These are phyloP conservation scores for Biston betularia DNA, from an alignment of 2,888 invertebrate species.

Conservation along the genomic window DNA sequence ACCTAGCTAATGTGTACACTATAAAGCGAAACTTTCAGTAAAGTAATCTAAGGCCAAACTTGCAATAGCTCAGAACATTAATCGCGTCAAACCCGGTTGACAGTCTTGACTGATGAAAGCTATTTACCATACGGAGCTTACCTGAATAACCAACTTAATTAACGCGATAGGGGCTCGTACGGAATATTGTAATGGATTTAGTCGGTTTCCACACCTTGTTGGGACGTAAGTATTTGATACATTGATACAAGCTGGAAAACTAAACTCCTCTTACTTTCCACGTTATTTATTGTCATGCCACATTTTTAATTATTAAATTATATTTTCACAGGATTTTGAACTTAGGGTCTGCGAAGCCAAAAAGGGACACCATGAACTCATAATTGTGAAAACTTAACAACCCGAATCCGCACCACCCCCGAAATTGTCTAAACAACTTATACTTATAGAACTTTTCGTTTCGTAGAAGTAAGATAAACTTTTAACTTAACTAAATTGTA, in stretches of 20 bases:
- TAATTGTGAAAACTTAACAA: too few species aligned
- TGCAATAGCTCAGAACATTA: conserved; percentile 39
- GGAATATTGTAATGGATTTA: conserved; percentile 46
- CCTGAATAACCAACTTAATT: conserved; percentile 50
- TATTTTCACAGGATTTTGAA: too few species aligned
- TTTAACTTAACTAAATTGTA: too few species aligned
- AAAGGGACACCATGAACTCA: too few species aligned
- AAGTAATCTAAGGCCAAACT: conserved; percentile 13
- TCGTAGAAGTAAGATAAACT: too few species aligned
- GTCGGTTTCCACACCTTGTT: conserved; percentile 28
- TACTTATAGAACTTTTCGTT: too few species aligned
- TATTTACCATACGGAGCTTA: conserved; percentile 37
- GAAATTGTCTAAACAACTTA: too few species aligned
- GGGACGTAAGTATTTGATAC: conserved; percentile 3
- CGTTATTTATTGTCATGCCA: too few species aligned
- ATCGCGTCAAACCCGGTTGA: conserved; percentile 40
- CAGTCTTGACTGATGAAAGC: conserved; percentile 45
- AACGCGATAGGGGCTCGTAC: conserved; percentile 41
- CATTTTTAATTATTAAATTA: too few species aligned
- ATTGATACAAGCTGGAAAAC: conserved; percentile 9
- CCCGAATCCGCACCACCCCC: too few species aligned
- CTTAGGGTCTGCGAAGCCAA: too few species aligned
- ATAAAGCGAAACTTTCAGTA: conserved; percentile 1
- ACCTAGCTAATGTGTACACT: neutral
- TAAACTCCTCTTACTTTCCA: neutral